These are phyloP conservation scores for Hydractinia echinata DNA, from an alignment of 30 jellyfish, hydroid and myxozoan species.

Conservation along the genomic window DNA sequence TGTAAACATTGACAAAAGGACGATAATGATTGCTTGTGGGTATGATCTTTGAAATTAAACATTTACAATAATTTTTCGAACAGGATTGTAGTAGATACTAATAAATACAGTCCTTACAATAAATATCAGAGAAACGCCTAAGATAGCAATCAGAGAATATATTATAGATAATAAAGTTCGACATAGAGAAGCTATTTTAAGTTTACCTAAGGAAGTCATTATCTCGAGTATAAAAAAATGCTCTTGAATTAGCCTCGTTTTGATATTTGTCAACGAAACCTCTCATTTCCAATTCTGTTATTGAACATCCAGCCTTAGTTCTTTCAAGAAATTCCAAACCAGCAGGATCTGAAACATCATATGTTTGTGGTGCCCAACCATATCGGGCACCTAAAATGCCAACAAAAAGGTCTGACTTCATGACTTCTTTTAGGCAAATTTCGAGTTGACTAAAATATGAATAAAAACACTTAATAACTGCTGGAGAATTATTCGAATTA, in stretches of 20 bases:
- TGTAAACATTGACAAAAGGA: too few relatives aligned
- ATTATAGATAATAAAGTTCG: too few relatives aligned
- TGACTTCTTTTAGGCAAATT: slow-evolving; percentile 75
- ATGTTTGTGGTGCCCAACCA: slow-evolving; percentile 77
- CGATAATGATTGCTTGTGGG: too few relatives aligned
- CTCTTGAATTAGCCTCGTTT: slow-evolving; percentile 45
- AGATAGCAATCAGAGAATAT: too few relatives aligned
- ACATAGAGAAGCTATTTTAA: too few relatives aligned
- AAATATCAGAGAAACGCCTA: too few relatives aligned
- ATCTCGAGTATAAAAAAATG: slow-evolving; percentile 77
- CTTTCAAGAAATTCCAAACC: slow-evolving; percentile 53
- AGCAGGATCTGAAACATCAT: slow-evolving; percentile 41
- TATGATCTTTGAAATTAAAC: too few relatives aligned
- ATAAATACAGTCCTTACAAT: too few relatives aligned
- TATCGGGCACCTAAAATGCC: slow-evolving; percentile 83
- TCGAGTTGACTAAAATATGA: slow-evolving; percentile 61
- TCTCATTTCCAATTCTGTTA: slow-evolving; percentile 82
- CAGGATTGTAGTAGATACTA: too few relatives aligned
- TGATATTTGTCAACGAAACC: slow-evolving; percentile 37
- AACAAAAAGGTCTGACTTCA: slow-evolving; percentile 69
- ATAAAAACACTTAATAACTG: neutral
- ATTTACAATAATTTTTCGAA: too few relatives aligned
- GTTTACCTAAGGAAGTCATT: neutral
- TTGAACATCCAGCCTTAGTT: slow-evolving; percentile 60
- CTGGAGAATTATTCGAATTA: too few relatives aligned